These are phyloP conservation scores for Palythoa grandiflora DNA, from an alignment of 92 coral and sea anemone species.

Conservation along the genomic window DNA sequence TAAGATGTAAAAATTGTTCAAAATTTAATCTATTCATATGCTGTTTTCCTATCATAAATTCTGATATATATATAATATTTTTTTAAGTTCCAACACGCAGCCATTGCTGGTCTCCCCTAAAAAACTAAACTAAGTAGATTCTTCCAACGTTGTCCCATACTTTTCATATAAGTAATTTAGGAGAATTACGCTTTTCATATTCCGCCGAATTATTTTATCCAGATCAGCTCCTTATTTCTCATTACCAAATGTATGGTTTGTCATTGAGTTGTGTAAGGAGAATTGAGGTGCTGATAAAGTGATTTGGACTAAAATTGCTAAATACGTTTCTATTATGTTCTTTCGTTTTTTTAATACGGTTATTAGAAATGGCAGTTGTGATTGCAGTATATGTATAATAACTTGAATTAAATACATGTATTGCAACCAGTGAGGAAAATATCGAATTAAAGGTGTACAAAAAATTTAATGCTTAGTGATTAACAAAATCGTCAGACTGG, in stretches of 20 bases:
- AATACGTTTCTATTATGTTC: background rate
- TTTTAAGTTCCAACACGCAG: background rate
- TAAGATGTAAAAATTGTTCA: background rate
- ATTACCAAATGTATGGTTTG: too few species aligned
- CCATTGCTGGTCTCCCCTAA: background rate
- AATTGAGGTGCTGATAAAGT: too few species aligned
- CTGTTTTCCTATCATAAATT: background rate
- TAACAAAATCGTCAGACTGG: background rate
- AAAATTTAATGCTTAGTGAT: background rate
- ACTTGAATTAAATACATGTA: background rate
- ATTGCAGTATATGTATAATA: background rate
- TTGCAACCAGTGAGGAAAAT: background rate
- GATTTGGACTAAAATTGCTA: too few species aligned
- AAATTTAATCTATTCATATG: background rate
- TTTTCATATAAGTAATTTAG: too few species aligned
- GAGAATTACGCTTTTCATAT: too few species aligned
- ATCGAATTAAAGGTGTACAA: background rate
- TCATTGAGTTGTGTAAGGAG: too few species aligned
- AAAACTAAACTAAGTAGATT: background rate
- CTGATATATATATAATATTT: background rate
- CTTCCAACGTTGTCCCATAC: too few species aligned
- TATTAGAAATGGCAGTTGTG: background rate
- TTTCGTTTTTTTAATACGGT: background rate
- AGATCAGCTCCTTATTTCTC: too few species aligned
- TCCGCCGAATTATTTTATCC: too few species aligned